Evolutionary conservation across 2,113 vertebrate species (phyloP).

Genomic region (Caranx melampygus): DNA sequence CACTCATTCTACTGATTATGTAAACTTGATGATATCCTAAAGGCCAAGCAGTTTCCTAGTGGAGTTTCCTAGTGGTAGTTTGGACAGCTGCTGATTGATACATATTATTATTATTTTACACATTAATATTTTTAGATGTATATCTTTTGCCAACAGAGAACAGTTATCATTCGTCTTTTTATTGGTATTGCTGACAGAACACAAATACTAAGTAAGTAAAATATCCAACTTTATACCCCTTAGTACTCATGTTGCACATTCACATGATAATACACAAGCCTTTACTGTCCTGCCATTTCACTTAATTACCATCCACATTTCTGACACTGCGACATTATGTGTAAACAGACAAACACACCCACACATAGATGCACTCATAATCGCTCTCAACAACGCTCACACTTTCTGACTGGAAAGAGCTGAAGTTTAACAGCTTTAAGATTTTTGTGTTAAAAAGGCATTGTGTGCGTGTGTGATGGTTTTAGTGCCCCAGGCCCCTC

Average conservation of each 20-base stretch:
- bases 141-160: background rate
- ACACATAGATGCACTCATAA: conserved; percentile 49
- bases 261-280: background rate
- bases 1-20: background rate
- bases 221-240: background rate
- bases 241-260: background rate
- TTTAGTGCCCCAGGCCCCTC: conserved; percentile 6
- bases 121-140: too few relatives aligned
- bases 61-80: background rate
- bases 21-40: background rate
- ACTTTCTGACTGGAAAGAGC: conserved; percentile 34
- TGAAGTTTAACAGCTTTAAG: conserved; percentile 10
- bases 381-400: conserved; percentile 28
- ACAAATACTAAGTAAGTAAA: background rate
- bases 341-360: conserved; percentile 66
- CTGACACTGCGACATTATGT: conserved; percentile 36
- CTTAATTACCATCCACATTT: conserved; percentile 55
- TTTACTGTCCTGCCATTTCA: background rate
- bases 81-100: background rate
- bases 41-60: background rate
- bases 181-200: background rate
- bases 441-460: conserved; percentile 11
- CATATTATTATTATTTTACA: background rate
- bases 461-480: background rate
- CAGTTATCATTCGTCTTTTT: background rate